Base-by-base conservation (phyloP, 2,888 invertebrate genomes). In the Endotricha flammealis region DNA sequence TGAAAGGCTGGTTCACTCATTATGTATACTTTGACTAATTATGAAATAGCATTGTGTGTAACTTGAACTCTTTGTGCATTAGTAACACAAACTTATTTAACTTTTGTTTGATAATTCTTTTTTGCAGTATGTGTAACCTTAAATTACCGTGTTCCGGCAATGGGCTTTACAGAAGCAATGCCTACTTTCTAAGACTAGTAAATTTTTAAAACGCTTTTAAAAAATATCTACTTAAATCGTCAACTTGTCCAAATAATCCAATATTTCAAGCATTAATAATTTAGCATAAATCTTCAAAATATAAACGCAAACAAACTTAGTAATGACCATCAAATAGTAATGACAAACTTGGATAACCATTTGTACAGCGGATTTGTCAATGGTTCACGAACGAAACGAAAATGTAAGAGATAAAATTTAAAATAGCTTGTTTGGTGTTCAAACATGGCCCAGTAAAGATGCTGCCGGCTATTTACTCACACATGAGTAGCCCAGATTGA, bases 401-500 rank as follows among this genome's bases (percentile, higher is more conserved):
- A 20, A 28, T 10, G 34, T 28, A 28, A 28, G 27, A 34, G 16
- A 34, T 20, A 12, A 34, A 27, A 27, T 20, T 10, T 2, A 25
- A 25, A 12, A 12, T 12, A 2, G 7, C 27, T 12, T 11, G 12
- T 27, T 12, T 11, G 7, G 17, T 7, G 17, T 5, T 5, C 7
- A 25, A 2, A 25, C 9, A 25, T 27, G 12, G 8, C 43, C 39
- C 44, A 50, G 50, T 46, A 44, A 29, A 35, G 41, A 44, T 46
- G 46, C 43, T 46, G 34, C 41, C 36, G 44, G 50, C 42, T 56
- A 50, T 56, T 57, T 60, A 50, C 48, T 42, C 42, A 56, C 50
- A 46, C 48, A 38, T 43, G 41, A 43, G 54, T 46, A 54, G 55
- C 57, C 63, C 50, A 64, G 57, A 57, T 61, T 48, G 54, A 53